These are phyloP conservation scores for Enteromius anoplus DNA, from an alignment of 2,797 vertebrate genomes.

Conservation along the genomic window DNA sequence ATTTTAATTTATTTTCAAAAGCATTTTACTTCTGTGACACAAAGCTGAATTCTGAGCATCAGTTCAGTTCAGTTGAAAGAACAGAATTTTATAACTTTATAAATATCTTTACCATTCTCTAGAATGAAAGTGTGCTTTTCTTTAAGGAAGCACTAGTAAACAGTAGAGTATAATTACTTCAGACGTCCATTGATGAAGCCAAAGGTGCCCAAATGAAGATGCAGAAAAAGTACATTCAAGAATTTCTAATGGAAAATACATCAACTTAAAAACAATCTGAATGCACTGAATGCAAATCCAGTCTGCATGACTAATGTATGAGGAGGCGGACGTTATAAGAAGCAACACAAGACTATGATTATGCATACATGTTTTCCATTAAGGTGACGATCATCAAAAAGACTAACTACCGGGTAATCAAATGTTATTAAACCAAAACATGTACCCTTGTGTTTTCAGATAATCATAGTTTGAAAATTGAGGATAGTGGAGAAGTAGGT, in stretches of 20 bases:
- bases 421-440: slow-evolving; percentile 8
- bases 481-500: slow-evolving; percentile 63
- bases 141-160: neutral
- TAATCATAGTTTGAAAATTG: slow-evolving; percentile 45
- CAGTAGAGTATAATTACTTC: slow-evolving; percentile 8
- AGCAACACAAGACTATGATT: slow-evolving; percentile 24
- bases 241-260: slow-evolving; percentile 11
- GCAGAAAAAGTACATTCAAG: neutral
- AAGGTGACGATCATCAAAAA: slow-evolving; percentile 4
- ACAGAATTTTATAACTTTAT: neutral
- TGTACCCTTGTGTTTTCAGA: slow-evolving; percentile 29
- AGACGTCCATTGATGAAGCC: slow-evolving; percentile 22
- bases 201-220: slow-evolving; percentile 5
- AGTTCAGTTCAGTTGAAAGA: neutral
- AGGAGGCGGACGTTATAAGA: neutral
- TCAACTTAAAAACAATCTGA: slow-evolving; percentile 2
- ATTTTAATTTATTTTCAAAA: neutral
- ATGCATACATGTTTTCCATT: slow-evolving; percentile 11
- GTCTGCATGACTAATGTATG: slow-evolving; percentile 28
- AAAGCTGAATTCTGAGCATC: neutral
- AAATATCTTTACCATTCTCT: neutral
- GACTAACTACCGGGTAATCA: neutral
- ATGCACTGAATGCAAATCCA: neutral
- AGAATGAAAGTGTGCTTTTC: neutral
- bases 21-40: neutral